Conservation (phyloP, 2,113 vertebrate species). For the Anoura caudifer region DNA sequence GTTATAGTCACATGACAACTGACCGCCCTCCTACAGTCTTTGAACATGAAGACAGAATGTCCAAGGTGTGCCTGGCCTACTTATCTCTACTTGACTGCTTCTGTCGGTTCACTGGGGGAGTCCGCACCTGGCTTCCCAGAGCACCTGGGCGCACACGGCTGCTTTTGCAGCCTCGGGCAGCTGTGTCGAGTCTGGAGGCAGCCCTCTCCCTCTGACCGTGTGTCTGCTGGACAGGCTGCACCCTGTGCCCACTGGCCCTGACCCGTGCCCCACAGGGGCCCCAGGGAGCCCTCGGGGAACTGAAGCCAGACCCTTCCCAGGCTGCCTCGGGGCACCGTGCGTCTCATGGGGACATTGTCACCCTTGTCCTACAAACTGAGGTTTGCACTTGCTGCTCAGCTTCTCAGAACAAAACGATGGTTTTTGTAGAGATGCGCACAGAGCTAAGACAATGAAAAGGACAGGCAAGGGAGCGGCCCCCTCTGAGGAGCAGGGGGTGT, state of each 20-base stretch:
- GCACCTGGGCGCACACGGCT: too few relatives aligned
- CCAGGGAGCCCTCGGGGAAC: neutral
- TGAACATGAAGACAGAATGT: neutral
- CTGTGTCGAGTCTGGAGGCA: neutral
- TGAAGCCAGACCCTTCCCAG: neutral
- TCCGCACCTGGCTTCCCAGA: too few relatives aligned
- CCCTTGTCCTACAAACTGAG: neutral
- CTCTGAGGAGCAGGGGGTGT: neutral
- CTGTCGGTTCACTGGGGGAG: neutral
- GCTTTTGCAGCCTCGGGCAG: neutral
- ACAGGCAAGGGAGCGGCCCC: neutral
- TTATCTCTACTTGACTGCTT: neutral
- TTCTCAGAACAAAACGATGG: neutral
- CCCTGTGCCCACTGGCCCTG: neutral
- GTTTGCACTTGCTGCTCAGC: neutral
- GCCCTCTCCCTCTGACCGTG: neutral
- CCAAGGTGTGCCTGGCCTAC: neutral
- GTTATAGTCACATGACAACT: too few relatives aligned
- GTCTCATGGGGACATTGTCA: fast-evolving
- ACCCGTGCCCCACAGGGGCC: fast-evolving
- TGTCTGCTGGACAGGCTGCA: neutral
- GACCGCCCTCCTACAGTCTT: neutral
- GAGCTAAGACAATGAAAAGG: neutral
- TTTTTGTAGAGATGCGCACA: neutral
- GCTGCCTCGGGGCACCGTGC: neutral